These are phyloP conservation scores for Physella acuta DNA, from an alignment of 1,140 invertebrate species.

Conservation along the genomic window DNA sequence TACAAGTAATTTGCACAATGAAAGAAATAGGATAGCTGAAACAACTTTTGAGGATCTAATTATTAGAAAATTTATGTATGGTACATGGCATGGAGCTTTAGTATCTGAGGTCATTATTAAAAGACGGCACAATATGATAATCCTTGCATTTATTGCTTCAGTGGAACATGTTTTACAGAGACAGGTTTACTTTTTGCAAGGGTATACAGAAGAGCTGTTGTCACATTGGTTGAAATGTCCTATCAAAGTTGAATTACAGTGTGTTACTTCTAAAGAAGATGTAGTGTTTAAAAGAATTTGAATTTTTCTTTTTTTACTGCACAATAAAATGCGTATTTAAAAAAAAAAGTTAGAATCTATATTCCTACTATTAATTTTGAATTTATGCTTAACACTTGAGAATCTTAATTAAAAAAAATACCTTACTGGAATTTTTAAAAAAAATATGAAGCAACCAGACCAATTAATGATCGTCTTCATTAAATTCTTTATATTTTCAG, in stretches of 20 bases:
- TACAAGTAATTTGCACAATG: constrained; percentile 71
- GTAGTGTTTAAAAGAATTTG: constrained; percentile 36
- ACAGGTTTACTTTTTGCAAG: constrained; percentile 92
- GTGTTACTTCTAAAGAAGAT: constrained; percentile 65
- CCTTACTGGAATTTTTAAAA: too few species aligned
- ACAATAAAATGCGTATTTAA: too few species aligned
- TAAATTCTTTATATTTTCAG: constrained; percentile 46
- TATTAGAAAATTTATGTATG: constrained; percentile 85
- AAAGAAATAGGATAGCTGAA: constrained; percentile 66
- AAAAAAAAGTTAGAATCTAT: too few species aligned
- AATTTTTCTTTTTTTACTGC: too few species aligned
- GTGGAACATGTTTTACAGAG: constrained; percentile 62
- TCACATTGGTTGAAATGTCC: constrained; percentile 90
- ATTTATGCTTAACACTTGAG: too few species aligned
- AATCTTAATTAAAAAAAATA: too few species aligned
- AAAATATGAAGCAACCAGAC: too few species aligned
- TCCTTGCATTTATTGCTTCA: constrained; percentile 71
- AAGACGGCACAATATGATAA: constrained; percentile 85
- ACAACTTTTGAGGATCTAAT: constrained; percentile 88
- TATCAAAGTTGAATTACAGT: constrained; percentile 87
- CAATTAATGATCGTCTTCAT: too few species aligned
- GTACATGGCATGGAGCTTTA: constrained; percentile 86
- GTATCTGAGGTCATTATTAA: constrained; percentile 90
- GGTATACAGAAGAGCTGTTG: constrained; percentile 89
- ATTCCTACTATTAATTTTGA: too few species aligned